phyloP scores from a whole-genome alignment of 2,797 vertebrate genomes.

The Leuciscus waleckii region DNA sequence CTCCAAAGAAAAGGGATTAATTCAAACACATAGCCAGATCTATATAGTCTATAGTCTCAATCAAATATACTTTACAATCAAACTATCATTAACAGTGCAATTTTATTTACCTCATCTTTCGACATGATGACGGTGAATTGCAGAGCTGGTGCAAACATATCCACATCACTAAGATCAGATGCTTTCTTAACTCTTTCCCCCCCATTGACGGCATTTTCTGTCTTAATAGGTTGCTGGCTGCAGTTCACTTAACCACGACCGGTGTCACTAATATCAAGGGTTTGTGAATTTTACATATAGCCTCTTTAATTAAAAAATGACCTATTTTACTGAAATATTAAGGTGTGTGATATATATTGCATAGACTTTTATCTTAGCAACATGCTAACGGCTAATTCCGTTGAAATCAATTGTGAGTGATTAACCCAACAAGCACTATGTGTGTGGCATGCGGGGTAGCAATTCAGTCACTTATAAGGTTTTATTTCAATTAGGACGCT shows the following conservation, averaged over 20 bases:
- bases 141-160: too few species aligned
- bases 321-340: not conserved
- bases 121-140: too few species aligned
- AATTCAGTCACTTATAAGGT: not conserved
- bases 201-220: too few species aligned
- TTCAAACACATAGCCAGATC: not conserved
- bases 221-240: too few species aligned
- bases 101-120: too few species aligned
- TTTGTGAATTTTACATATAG: not conserved
- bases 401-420: not conserved
- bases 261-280: not conserved
- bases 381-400: not conserved
- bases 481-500: not conserved
- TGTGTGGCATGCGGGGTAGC: not conserved
- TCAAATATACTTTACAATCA: too few species aligned
- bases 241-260: not conserved
- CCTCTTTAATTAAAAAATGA: not conserved
- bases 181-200: too few species aligned
- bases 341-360: too few species aligned
- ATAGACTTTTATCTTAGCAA: not conserved
- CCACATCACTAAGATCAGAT: too few species aligned
- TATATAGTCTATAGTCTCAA: not conserved
- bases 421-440: not conserved
- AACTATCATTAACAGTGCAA: too few species aligned
- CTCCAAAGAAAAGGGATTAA: not conserved